Base-by-base conservation (phyloP, 2,797 vertebrate genomes). In the Coccyzus lansbergi region DNA sequence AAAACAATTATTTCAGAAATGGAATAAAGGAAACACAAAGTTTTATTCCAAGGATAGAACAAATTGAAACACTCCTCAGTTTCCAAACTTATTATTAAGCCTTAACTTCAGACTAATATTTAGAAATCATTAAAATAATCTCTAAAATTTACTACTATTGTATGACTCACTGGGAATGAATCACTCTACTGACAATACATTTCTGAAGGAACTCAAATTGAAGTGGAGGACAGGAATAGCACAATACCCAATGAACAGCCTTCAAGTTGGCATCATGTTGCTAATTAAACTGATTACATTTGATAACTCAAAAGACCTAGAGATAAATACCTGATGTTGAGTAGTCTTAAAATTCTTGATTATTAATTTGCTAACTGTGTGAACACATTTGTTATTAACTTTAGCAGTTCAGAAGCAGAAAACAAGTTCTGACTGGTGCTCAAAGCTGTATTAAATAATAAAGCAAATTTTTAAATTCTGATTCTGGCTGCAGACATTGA, bases 201-300 rank as follows among this genome's bases (percentile, higher is more conserved):
- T 86, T 92, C 68, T 83, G 36, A 91, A 71, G 24, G 55, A 81
- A 91, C 81, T 51, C 7, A 86, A 88, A 95, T 62, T 86, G 85
- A 91, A 90, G 58, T 40, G 29, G 46, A 91, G 67, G 88, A n/a
- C 26, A 88, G 72, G 44, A 86, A 69, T 13, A 90, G 58, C 44
- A 60, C 78, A 91, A 2, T 72, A 63, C 64, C 90, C 55, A 75
- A 52, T 86, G 79, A 88, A 94, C 68, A 95, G 92, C 90, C 67
- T 92, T 96, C 86, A 88, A 96, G 88, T 81, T 92, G 82, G 81
- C 51, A 91, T 90, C 86, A 88, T 89, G 85, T 86, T 94, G 92
- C 87, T 96, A 97, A 95, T 96, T 94, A 96, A 95, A 95, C 59
- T 86, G 82, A 95, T 95, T 94, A 94, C 67, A 90, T 92, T 88